phyloP scores from a whole-genome alignment of 2,113 vertebrate genomes.

The Rhynchopsitta pachyrhyncha region DNA sequence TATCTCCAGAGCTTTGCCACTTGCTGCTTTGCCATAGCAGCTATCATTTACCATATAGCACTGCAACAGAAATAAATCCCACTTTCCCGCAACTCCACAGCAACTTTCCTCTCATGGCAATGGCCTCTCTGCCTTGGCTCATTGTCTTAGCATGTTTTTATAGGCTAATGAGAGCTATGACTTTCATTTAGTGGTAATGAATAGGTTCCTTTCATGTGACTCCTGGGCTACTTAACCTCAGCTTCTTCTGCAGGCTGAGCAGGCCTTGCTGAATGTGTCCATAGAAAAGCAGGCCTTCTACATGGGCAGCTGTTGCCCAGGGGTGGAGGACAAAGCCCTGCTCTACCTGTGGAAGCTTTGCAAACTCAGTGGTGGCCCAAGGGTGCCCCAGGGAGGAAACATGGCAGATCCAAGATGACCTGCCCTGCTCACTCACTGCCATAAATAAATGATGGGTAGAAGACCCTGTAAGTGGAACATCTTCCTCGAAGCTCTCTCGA shows the following conservation, averaged over 20 bases:
- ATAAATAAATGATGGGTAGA: neutral
- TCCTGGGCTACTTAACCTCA: neutral
- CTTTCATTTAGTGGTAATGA: neutral
- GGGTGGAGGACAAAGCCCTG: accelerated
- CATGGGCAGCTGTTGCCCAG: neutral
- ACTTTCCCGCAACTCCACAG: neutral
- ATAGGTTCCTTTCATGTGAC: neutral
- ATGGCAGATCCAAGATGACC: neutral
- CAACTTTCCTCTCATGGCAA: neutral
- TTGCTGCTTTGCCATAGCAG: neutral
- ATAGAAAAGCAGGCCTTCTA: neutral
- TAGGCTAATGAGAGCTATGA: neutral
- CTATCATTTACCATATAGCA: neutral
- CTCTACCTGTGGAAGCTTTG: neutral
- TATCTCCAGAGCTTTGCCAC: neutral
- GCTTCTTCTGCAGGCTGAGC: neutral
- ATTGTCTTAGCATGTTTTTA: neutral
- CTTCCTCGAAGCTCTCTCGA: neutral
- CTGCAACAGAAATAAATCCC: neutral
- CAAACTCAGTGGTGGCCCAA: neutral
- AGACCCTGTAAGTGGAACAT: neutral
- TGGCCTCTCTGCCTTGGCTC: neutral
- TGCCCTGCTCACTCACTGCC: neutral
- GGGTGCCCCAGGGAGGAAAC: neutral
- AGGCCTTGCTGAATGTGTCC: neutral